Evolutionary conservation across 2,797 vertebrate species (phyloP).

Genomic region (Xiphorhynchus erythropygius): DNA sequence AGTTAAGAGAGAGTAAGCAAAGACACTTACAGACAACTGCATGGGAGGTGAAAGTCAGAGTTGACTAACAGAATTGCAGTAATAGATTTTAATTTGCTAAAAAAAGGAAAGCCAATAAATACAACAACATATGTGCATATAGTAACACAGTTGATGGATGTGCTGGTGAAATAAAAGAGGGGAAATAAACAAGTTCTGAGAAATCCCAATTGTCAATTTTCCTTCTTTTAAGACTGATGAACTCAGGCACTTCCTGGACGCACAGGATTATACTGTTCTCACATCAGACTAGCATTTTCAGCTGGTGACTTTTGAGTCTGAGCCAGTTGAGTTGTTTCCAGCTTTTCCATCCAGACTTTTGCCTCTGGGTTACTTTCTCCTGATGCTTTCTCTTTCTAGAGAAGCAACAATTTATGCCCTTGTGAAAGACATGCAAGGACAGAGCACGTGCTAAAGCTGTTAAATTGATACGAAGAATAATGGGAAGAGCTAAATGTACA

Average conservation of each 20-base stretch:
- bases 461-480: not conserved
- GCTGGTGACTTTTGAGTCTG: not conserved
- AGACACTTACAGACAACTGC: not conserved
- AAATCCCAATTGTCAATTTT: not conserved
- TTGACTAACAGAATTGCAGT: not conserved
- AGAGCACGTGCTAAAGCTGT: not conserved
- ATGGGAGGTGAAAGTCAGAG: not conserved
- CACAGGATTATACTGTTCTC: not conserved
- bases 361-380: not conserved
- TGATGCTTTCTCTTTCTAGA: not conserved
- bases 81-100: not conserved
- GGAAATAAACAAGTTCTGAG: not conserved
- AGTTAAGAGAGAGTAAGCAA: not conserved
- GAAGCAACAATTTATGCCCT: not conserved
- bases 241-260: not conserved
- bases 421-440: not conserved
- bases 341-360: not conserved
- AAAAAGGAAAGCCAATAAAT: not conserved
- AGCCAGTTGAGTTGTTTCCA: not conserved
- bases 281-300: not conserved
- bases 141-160: not conserved
- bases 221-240: not conserved
- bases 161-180: not conserved
- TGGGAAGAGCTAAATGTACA: not conserved
- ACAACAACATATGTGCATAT: not conserved